Percentiles rank a stretch among this genome's conserved stretches.
phyloP scores from a whole-genome alignment of 2,797 vertebrate genomes.

The Hippocampus kuda region DNA sequence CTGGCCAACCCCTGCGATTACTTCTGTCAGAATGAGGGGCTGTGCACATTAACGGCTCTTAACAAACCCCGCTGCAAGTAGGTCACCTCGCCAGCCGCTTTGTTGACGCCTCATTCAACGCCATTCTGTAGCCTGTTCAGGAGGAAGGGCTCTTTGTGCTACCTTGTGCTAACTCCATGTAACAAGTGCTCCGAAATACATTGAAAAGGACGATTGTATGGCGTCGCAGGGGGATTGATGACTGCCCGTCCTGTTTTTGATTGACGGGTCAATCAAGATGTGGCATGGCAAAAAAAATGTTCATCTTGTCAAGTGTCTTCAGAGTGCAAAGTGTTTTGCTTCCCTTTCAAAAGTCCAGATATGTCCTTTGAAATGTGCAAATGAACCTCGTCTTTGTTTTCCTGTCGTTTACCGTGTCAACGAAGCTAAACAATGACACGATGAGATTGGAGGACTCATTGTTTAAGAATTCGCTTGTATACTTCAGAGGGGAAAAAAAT shows the following conservation, averaged over 20 bases:
- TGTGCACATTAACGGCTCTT: slow-evolving; percentile 99
- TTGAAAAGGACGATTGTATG: not conserved
- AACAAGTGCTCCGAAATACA: slow-evolving; percentile 34
- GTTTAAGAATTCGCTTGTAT: no score
- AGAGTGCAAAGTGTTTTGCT: not conserved
- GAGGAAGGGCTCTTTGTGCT: slow-evolving; percentile 20
- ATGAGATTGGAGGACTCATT: no score
- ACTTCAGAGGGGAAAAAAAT: no score
- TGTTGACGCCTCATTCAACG: slow-evolving; percentile 41
- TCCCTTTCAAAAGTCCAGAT: not conserved
- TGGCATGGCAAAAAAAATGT: not conserved
- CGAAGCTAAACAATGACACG: no score
- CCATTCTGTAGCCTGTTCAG: slow-evolving; percentile 41
- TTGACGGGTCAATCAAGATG: not conserved
- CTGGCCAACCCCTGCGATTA: slow-evolving; percentile 99
- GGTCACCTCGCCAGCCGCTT: slow-evolving; percentile 63
- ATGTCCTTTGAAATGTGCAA: not conserved
- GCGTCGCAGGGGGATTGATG: not conserved
- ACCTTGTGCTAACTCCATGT: slow-evolving; percentile 49
- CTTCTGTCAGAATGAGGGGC: slow-evolving; percentile 99
- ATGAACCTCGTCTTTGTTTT: no score
- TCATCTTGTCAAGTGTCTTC: not conserved
- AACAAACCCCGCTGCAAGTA: slow-evolving; percentile 99
- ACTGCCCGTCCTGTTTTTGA: not conserved
- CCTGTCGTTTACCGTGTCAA: no score